Percentiles rank a stretch among this genome's conserved stretches.
These are phyloP conservation scores for Hemiscyllium ocellatum DNA, from an alignment of 2,113 vertebrate genomes.

Conservation along the genomic window DNA sequence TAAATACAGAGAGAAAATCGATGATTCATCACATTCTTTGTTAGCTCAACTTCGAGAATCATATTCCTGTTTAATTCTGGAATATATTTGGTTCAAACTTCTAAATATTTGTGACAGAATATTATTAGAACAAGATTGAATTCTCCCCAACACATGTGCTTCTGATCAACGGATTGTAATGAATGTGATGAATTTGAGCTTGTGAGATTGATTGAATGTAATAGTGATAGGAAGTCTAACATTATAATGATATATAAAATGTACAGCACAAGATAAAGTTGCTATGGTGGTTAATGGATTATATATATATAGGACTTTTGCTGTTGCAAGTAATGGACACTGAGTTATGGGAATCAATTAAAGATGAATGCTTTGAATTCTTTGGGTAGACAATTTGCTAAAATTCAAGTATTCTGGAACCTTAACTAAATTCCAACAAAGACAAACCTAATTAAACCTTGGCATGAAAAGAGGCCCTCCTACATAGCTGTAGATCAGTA, in stretches of 20 bases:
- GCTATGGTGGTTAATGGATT: neutral
- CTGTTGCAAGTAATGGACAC: neutral
- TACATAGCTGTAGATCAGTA: neutral
- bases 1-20: neutral
- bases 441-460: neutral
- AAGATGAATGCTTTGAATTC: neutral
- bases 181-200: neutral
- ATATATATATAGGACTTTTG: neutral
- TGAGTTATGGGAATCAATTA: neutral
- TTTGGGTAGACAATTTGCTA: neutral
- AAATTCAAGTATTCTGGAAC: neutral
- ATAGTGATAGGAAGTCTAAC: neutral
- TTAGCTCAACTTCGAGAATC: neutral
- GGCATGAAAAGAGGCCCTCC: neutral
- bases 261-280: neutral
- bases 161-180: neutral
- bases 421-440: neutral
- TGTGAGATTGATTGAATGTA: neutral
- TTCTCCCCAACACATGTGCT: neutral
- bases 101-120: constrained; percentile 3
- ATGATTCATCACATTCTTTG: neutral
- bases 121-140: neutral
- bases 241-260: neutral
- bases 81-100: neutral
- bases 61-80: neutral